Conservation (phyloP, 2,797 vertebrate genomes). For the Melanotaenia maccullochi region DNA sequence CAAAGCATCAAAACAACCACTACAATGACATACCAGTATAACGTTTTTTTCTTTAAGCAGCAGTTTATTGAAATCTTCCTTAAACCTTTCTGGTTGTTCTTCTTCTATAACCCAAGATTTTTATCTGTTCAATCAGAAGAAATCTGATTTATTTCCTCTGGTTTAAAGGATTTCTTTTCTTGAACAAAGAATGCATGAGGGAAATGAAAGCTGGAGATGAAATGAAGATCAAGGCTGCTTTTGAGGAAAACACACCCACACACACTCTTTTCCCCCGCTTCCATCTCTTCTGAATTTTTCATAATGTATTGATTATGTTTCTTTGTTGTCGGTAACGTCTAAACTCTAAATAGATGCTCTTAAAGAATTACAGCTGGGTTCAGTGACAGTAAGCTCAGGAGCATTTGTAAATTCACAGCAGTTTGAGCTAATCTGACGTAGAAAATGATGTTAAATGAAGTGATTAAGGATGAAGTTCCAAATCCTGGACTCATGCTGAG, state of each 20-base stretch:
- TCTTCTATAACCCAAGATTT: not conserved
- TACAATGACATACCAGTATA: not conserved
- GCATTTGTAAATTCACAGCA: constrained; percentile 5
- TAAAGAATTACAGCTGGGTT: constrained; percentile 11
- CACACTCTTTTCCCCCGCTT: not conserved
- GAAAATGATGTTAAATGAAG: constrained; percentile 5
- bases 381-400: not conserved
- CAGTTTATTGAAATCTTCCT: not conserved
- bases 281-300: constrained; percentile 61
- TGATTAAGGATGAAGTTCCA: not conserved
- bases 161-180: constrained; percentile 16
- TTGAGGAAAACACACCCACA: constrained; percentile 12
- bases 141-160: not conserved
- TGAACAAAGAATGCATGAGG: constrained; percentile 2
- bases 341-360: constrained; percentile 13
- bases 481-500: constrained; percentile 12
- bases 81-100: not conserved
- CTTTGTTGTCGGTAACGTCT: constrained; percentile 9
- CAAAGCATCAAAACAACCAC: not conserved
- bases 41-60: not conserved
- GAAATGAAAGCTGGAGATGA: constrained; percentile 22
- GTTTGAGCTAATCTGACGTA: not conserved
- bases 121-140: not conserved
- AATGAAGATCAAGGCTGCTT: constrained; percentile 49
- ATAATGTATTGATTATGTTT: constrained; percentile 58